These are phyloP conservation scores for Tridacna gigas DNA, from an alignment of 2,888 invertebrate species.

Conservation along the genomic window DNA sequence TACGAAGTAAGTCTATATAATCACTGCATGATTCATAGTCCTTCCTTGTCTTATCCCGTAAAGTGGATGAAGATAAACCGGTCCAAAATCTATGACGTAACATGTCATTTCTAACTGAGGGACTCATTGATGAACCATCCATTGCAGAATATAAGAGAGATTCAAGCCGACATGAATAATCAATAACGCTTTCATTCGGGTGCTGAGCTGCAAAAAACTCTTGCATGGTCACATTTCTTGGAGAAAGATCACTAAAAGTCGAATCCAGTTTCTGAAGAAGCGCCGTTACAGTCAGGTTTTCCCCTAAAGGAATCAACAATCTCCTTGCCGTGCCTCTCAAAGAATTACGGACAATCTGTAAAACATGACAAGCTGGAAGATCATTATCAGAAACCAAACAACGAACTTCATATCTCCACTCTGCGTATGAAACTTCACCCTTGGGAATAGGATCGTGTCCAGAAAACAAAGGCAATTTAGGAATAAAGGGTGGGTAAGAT, in stretches of 20 bases:
- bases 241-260: slow-evolving; percentile 34
- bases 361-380: background rate
- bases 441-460: slow-evolving; percentile 43
- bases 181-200: slow-evolving; percentile 35
- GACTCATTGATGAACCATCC: slow-evolving; percentile 31
- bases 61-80: slow-evolving; percentile 23
- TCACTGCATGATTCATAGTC: slow-evolving; percentile 43
- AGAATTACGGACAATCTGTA: slow-evolving; percentile 34
- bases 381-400: slow-evolving; percentile 27
- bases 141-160: slow-evolving; percentile 35
- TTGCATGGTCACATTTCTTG: slow-evolving; percentile 49
- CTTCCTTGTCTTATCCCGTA: slow-evolving; percentile 41
- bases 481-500: slow-evolving; percentile 12
- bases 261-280: slow-evolving; percentile 37
- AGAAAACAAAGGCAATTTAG: slow-evolving; percentile 43
- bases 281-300: slow-evolving; percentile 23
- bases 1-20: slow-evolving; percentile 31
- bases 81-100: slow-evolving; percentile 51
- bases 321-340: slow-evolving; percentile 43
- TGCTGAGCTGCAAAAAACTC: slow-evolving; percentile 40
- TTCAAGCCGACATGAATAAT: slow-evolving; percentile 52
- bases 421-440: slow-evolving; percentile 38
- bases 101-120: slow-evolving; percentile 40
- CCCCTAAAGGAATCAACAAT: slow-evolving; percentile 41
- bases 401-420: slow-evolving; percentile 39